Evolutionary conservation across 2,797 vertebrate genomes (phyloP), one percentile per base, ranked within the genome.

Genomic region (Coccyzus lansbergi): DNA sequence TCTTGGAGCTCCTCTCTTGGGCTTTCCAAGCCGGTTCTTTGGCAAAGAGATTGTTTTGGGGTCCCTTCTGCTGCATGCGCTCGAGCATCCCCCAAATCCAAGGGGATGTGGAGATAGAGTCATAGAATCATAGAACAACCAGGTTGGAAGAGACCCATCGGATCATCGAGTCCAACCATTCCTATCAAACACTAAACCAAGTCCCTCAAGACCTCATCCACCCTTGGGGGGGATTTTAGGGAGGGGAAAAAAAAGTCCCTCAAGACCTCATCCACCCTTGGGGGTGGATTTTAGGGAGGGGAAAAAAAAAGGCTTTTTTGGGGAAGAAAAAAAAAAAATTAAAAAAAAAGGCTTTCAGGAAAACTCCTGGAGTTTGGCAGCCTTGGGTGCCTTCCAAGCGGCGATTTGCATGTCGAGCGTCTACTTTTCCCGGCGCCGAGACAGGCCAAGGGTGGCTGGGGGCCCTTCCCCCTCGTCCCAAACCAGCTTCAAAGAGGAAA

Each of bases 61-160:
- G 7, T 16, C 8, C 7, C 9, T 0, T 1, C 15, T 1, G 1
- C 14, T 10, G 34, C 3, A 0, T 17, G 26, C 12, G 6, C 20
- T 25, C 0, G 1, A 26, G 53, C 6, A 4, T 20, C 17, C 56
- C 80, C 17, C 4, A 49, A 36, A 83, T 13, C 78, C 34, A 2
- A 33, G 29, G 38, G 63, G 52, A 26, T 2, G n/a, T 1, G 26
- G 46, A 28, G n/a, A n/a, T n/a, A n/a, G n/a, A n/a, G n/a, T n/a
- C n/a, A n/a, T n/a, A n/a, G n/a, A n/a, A n/a, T n/a, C n/a, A n/a
- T n/a, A n/a, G n/a, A n/a, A n/a, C n/a, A n/a, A n/a, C n/a, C n/a
- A n/a, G n/a, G n/a, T n/a, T n/a, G n/a, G n/a, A n/a, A n/a, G n/a
- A n/a, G n/a, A n/a, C n/a, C n/a, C n/a, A n/a, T n/a, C n/a, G n/a